Evolutionary conservation across 2,888 invertebrate genomes (phyloP).

Genomic region (Epistrophe grossulariae): DNA sequence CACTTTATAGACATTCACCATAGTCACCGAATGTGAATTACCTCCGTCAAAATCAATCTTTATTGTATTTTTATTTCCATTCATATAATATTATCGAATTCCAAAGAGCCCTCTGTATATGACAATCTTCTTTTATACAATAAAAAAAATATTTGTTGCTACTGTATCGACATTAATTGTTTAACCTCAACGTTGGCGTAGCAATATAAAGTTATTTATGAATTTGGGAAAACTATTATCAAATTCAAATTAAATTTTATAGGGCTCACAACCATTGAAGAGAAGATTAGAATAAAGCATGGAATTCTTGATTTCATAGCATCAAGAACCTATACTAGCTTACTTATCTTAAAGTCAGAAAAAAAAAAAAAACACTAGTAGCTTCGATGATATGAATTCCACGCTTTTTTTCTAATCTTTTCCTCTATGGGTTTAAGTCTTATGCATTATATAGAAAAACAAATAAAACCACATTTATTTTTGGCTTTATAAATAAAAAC

Average conservation of each 20-base stretch:
- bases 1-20: background rate
- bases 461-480: background rate
- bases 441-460: background rate
- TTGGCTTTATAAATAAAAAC: background rate
- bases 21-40: background rate
- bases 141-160: background rate
- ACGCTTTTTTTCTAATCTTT: background rate
- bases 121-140: background rate
- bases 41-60: background rate
- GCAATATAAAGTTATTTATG: background rate
- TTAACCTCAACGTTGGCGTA: constrained; percentile 2
- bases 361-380: background rate
- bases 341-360: background rate
- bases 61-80: background rate
- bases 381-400: background rate
- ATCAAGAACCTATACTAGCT: no score
- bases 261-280: no score
- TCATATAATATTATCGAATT: background rate
- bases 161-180: background rate
- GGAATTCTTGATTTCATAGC: no score
- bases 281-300: no score
- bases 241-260: no score
- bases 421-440: background rate
- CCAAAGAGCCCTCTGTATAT: background rate
- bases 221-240: background rate